Percentiles rank a stretch among this genome's conserved stretches.
Evolutionary conservation across 2,888 invertebrate genomes (phyloP).

Genomic region (Rosalia funebris): DNA sequence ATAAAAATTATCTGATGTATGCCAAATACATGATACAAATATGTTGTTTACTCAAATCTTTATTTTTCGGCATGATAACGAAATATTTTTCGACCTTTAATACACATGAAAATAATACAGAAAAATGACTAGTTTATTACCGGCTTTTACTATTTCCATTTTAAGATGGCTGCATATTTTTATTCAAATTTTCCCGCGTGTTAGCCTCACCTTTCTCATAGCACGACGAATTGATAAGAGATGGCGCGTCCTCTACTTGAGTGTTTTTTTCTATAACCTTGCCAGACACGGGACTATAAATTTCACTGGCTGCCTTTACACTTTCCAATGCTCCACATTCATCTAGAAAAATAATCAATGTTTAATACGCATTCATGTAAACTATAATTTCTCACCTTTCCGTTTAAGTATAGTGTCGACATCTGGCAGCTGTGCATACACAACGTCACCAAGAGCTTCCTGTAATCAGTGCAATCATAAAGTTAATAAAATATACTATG

Average conservation of each 20-base stretch:
- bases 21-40: no score
- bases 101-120: no score
- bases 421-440: conserved; percentile 94
- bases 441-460: conserved; percentile 96
- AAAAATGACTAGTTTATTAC: no score
- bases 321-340: conserved; percentile 97
- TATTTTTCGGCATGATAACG: no score
- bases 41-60: no score
- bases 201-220: conserved; percentile 80
- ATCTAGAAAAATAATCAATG: conserved; percentile 65
- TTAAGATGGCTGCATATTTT: background rate
- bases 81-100: no score
- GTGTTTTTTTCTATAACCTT: conserved; percentile 85
- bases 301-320: conserved; percentile 98
- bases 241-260: conserved; percentile 84
- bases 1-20: no score
- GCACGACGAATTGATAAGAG: conserved; percentile 89
- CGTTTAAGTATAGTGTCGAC: conserved; percentile 74
- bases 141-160: no score
- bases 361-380: conserved; percentile 7
- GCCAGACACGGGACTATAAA: conserved; percentile 92
- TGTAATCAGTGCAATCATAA: conserved; percentile 60
- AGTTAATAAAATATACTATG: background rate
- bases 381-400: conserved; percentile 67
- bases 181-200: background rate